Base-by-base conservation (phyloP, 1,140 invertebrate genomes). In the Brachionus sp. region DNA sequence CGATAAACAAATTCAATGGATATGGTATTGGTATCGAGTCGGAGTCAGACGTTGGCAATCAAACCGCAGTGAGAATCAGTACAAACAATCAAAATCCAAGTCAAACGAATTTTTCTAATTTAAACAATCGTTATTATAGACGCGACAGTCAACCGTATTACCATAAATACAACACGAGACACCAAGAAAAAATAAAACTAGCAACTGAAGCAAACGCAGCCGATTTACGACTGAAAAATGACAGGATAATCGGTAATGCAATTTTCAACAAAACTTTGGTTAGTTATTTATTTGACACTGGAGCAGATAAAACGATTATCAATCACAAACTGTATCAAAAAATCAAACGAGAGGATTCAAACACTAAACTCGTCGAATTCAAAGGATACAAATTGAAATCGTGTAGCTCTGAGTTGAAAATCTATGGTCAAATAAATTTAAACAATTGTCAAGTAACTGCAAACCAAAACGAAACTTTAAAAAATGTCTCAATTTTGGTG, bases 391-490 rank as follows among this genome's bases (percentile, higher is more conserved):
- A 66, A 66, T 66, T 66, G 29, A 66, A 66, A 66, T 66, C 62
- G 62, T 66, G 62, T 12, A 66, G 62, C 62, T 66, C 62, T 12
- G 62, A 66, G 33, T 66, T 66, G 62, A 66, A 66, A 29, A 66
- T 66, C n/a, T 66, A 66, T 29, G 62, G 62, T 66, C 29, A 66
- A 66, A 66, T 66, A 66, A 66, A 66, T 66, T 66, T 66, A 66
- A 66, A 66, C 62, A 66, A 66, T 66, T 29, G 62, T 25, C 62
- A 66, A 29, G 62, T 25, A 66, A 66, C 62, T 33, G 62, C 62
- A 66, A 66, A 66, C 33, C 6, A 66, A 66, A 66, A 66, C n/a
- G 62, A 66, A 66, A 66, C 29, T 66, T 66, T 66, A 66, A 66
- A 66, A 12, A 66, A 66, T 66, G 62, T 66, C n/a, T 33, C 62